Base-by-base conservation (phyloP, 1,140 invertebrate genomes). In the Bombus picipes region DNA sequence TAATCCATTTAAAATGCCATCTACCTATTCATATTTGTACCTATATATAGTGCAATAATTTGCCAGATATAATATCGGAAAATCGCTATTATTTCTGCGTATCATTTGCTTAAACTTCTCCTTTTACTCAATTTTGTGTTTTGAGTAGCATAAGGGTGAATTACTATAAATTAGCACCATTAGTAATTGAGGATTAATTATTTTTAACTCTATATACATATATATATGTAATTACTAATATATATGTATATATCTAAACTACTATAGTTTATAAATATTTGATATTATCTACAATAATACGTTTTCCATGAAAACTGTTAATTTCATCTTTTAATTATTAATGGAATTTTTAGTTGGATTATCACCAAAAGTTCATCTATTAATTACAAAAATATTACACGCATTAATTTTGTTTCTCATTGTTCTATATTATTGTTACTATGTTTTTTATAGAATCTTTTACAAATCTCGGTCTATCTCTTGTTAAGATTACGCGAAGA, bases 91-190 rank as follows among this genome's bases (percentile, higher is more conserved):
- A 34, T 34, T 18, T 12, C 5, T 15, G 1, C 0, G 5, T 41
- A n/a, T 32, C 43, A 2, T 74, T 74, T 13, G 10, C 34, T 34
- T 25, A 10, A 53, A 74, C n/a, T 59, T 12, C 10, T 37, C 18
- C 5, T 53, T 53, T 53, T 22, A 22, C 18, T 53, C 5, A 22
- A 32, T n/a, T 3, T 66, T 34, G 13, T 15, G 34, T 39, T 77
- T 59, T 39, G 34, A 59, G 57, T 37, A 77, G 28, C 39, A 62
- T 39, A 59, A 28, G 2, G 18, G 28, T 32, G 57, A 74, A 74
- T 77, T 37, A 59, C 57, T 77, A 77, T 59, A 62, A 77, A 77
- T 59, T 59, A 77, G 75, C 75, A 77, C 75, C 75, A 28, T 59
- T 10, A 2, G 15, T 59, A 39, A 37, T 15, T 59, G 6, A 15